A percentile compares a stretch with the other conserved stretches of the same genome.
Evolutionary conservation across 2,113 vertebrate species (phyloP).

Genomic region (Tragelaphus strepsiceros): DNA sequence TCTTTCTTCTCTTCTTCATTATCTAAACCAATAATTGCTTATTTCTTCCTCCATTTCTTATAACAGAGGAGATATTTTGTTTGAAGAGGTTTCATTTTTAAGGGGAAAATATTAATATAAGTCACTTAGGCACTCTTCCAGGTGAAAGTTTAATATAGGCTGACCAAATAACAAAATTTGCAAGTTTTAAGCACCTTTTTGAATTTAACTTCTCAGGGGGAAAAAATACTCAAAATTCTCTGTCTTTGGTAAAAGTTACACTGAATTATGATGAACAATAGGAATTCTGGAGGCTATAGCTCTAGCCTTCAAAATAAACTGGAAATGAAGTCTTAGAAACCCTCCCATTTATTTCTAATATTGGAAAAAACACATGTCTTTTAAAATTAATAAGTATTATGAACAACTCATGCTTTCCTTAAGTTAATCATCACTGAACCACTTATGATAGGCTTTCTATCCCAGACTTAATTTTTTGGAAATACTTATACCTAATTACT

Average conservation of each 20-base stretch:
- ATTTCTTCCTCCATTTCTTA: not conserved
- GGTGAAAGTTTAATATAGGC: not conserved
- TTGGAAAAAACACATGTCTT: conserved; percentile 29
- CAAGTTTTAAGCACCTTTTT: not conserved
- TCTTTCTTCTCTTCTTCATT: not conserved
- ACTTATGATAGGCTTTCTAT: conserved; percentile 66
- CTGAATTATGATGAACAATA: not conserved
- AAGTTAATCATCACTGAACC: conserved; percentile 75
- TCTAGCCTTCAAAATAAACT: conserved; percentile 13
- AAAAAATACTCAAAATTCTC: not conserved
- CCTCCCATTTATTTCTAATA: conserved; percentile 54
- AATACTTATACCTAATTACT: conserved; percentile 79
- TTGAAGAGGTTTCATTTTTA: not conserved
- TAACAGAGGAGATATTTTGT: not conserved
- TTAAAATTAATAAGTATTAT: conserved; percentile 68
- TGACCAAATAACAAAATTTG: not conserved
- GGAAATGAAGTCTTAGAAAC: not conserved
- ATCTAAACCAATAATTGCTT: not conserved
- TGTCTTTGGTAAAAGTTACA: not conserved
- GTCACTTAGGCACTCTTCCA: not conserved
- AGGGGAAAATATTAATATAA: not conserved
- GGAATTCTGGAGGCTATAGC: not conserved
- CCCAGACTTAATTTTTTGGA: conserved; percentile 72
- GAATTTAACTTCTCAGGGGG: not conserved
- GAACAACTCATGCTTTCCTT: conserved; percentile 60